phyloP scores from a whole-genome alignment of 2,113 vertebrate species.

The Ardeotis arabs region DNA sequence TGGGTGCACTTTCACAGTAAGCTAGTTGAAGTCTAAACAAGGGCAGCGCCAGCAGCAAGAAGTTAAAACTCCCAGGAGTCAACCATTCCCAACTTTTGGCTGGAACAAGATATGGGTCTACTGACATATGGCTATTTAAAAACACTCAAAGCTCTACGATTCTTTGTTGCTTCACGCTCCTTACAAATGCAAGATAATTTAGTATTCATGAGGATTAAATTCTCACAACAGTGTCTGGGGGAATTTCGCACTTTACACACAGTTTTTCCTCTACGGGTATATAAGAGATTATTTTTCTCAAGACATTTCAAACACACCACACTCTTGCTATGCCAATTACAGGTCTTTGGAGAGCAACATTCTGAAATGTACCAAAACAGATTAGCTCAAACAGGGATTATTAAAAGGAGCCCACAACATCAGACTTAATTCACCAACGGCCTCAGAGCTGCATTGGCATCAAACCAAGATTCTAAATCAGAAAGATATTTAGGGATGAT shows the following conservation, averaged over 20 bases:
- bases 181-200: conserved; percentile 7
- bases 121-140: background rate
- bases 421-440: background rate
- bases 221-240: conserved; percentile 9
- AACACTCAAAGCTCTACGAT: background rate
- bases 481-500: conserved; percentile 31
- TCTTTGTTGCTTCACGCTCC: background rate
- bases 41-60: background rate
- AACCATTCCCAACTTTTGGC: background rate
- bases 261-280: background rate
- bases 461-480: conserved; percentile 30
- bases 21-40: background rate
- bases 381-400: conserved; percentile 28
- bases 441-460: conserved; percentile 2
- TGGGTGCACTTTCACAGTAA: background rate
- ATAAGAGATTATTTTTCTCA: background rate
- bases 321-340: background rate
- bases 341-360: conserved; percentile 11
- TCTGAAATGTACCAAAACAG: conserved; percentile 45
- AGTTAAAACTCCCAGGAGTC: background rate
- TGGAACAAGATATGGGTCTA: background rate
- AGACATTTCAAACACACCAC: conserved; percentile 26
- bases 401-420: background rate
- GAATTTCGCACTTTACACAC: conserved; percentile 1
- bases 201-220: conserved; percentile 31